Base-by-base conservation (phyloP, 2,113 vertebrate genomes). In the Gasterosteus nipponicus region DNA sequence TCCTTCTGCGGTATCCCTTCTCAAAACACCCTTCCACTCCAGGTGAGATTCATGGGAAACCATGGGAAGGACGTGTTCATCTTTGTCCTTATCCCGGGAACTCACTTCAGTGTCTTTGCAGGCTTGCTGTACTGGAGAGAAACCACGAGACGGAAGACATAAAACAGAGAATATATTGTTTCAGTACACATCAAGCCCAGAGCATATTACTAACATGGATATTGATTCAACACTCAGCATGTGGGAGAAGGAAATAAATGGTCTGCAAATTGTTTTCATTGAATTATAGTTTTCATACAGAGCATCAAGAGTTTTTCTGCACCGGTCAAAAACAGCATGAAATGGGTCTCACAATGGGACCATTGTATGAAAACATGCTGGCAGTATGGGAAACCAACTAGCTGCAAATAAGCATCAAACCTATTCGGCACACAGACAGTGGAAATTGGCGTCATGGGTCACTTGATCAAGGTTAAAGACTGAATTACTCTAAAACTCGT, bases 11-110 rank as follows among this genome's bases (percentile, higher is more conserved):
- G 58, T 63, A 58, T 69, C 56, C 54, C 77, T 70, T 84, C 76
- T 89, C 80, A 91, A 68, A 86, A 77, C 44, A 39, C 62, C 82
- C 53, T 73, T 77, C 69, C 62, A 78, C 78, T 89, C 66, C 61
- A 84, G 81, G 54, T 82, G 70, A 85, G 57, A 71, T 41, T 75
- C 60, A 76, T 59, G 31, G 75, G 69, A 88, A 85, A 87, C 74
- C 89, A 86, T 80, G 31, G 70, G 38, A 86, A 75, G 64, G 75
- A 73, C 56, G 76, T 39, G 62, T 60, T 84, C 88, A 89, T 91
- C 71, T 73, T 87, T 35, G 35, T 38, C 60, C 66, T 51, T n/a
- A 33, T 49, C 60, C 56, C 60, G 66, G 63, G 72, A 80, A 69
- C 64, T 69, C 60, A 80, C 56, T 56, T 65, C 41, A 69, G 59